These are phyloP conservation scores for Alviniconcha strummeri DNA, from an alignment of 2,888 invertebrate species.

Conservation along the genomic window DNA sequence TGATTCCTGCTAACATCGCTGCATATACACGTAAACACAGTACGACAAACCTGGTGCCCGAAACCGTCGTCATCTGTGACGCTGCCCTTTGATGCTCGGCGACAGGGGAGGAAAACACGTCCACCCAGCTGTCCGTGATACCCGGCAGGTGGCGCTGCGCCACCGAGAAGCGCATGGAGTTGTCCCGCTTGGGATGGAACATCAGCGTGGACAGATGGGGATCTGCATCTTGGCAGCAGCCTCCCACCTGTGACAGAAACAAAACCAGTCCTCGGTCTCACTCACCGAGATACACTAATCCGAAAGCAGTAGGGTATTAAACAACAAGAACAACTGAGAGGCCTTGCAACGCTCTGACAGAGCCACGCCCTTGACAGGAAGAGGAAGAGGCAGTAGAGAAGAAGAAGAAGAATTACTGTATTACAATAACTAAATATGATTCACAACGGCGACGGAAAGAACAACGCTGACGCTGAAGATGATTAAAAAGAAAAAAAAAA, in stretches of 20 bases:
- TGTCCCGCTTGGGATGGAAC: slow-evolving; percentile 47
- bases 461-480: neutral
- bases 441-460: neutral
- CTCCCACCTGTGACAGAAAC: neutral
- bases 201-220: slow-evolving; percentile 12
- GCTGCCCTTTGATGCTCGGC: slow-evolving; percentile 25
- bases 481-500: neutral
- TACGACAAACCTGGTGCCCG: neutral
- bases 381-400: no score
- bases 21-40: no score
- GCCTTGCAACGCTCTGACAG: no score
- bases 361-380: no score
- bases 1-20: no score
- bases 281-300: no score
- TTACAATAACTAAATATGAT: no score
- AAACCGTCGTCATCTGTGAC: neutral
- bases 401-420: no score
- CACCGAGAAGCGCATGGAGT: slow-evolving; percentile 43
- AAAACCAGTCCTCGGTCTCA: no score
- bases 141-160: slow-evolving; percentile 29
- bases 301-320: no score
- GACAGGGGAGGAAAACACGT: slow-evolving; percentile 25
- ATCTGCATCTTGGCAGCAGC: slow-evolving; percentile 21
- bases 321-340: no score
- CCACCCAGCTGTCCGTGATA: slow-evolving; percentile 34